Conservation (phyloP, 2,888 invertebrate genomes). For the Heliconius cydno region DNA sequence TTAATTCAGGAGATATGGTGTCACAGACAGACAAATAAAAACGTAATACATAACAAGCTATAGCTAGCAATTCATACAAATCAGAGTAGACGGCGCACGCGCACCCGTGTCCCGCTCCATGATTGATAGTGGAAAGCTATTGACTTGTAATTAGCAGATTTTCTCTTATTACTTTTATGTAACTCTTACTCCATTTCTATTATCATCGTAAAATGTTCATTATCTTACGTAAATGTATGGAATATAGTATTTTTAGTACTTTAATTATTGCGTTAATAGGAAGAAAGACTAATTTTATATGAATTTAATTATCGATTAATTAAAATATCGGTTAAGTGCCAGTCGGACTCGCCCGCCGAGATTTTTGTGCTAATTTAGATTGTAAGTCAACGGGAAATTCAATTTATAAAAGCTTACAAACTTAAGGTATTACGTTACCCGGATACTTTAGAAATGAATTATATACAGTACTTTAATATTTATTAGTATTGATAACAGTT, state of each 20-base stretch:
- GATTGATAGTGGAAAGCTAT: conserved; percentile 51
- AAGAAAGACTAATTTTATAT: neutral
- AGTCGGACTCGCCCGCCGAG: too few species aligned
- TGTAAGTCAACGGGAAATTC: too few species aligned
- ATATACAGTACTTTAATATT: too few species aligned
- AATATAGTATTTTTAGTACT: conserved; percentile 19
- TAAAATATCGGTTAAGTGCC: neutral
- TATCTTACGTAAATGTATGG: conserved; percentile 37
- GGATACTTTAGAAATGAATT: too few species aligned
- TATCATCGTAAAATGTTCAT: conserved; percentile 33
- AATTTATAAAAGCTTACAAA: too few species aligned
- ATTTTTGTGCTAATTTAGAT: too few species aligned
- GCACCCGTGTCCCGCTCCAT: conserved; percentile 48
- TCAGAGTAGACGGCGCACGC: conserved; percentile 31
- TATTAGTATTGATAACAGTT: too few species aligned
- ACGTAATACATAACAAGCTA: too few species aligned
- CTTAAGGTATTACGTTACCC: too few species aligned
- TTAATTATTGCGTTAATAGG: neutral
- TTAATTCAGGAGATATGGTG: too few species aligned
- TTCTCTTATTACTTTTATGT: conserved; percentile 53
- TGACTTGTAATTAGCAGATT: conserved; percentile 53
- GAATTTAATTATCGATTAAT: neutral
- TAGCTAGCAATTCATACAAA: too few species aligned
- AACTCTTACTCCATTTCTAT: conserved; percentile 47
- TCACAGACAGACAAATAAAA: too few species aligned